Conservation (phyloP, 2,113 vertebrate species). For the Hippolais icterina region DNA sequence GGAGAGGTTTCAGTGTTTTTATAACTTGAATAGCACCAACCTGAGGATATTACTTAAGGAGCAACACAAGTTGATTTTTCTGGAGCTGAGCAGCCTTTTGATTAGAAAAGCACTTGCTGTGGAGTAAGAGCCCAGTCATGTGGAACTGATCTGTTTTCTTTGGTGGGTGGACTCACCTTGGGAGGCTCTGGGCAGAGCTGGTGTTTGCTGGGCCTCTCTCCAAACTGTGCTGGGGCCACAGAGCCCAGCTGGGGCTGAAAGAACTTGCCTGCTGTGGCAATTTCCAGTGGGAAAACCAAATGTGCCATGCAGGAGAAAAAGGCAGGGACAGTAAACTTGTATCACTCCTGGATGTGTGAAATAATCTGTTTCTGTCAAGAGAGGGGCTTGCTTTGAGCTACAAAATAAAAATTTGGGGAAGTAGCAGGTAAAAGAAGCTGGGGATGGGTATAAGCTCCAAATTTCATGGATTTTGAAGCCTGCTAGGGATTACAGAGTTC, state of each 20-base stretch:
- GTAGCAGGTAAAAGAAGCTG: background rate
- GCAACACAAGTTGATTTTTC: background rate
- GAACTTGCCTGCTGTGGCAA: background rate
- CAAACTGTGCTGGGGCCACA: background rate
- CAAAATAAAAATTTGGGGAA: background rate
- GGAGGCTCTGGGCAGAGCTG: background rate
- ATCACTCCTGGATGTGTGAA: background rate
- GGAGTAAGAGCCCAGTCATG: background rate
- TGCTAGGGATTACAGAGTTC: background rate
- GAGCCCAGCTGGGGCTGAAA: background rate
- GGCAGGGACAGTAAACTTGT: background rate
- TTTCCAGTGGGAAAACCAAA: background rate
- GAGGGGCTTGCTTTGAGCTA: background rate
- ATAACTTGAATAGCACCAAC: background rate
- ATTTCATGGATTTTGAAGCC: background rate
- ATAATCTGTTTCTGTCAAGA: background rate
- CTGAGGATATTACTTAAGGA: background rate
- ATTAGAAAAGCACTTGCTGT: background rate
- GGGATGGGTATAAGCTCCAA: background rate
- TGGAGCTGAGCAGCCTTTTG: background rate
- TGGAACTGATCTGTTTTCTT: background rate
- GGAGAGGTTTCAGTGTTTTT: background rate
- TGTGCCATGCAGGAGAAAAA: background rate
- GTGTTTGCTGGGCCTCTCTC: background rate
- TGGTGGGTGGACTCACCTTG: background rate